Evolutionary conservation across 1,140 invertebrate genomes (phyloP), one percentile per base, ranked within the genome.

Genomic region (Potamilus streckersoni): DNA sequence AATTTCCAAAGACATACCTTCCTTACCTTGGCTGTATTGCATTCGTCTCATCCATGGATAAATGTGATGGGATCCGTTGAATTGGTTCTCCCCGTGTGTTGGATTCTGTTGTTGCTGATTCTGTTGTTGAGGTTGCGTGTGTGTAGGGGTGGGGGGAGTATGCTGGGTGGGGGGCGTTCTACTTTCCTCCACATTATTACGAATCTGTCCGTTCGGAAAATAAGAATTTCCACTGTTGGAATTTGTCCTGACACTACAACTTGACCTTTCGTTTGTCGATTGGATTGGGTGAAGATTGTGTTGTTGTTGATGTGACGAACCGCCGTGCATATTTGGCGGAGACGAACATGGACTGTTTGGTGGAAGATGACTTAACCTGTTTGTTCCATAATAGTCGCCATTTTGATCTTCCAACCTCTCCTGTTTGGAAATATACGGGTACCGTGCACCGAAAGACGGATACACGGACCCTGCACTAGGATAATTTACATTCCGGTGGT

Each of bases 11-110:
- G 38, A 38, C 38, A 38, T 38, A 38, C 38, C 38, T 38, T 38
- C 75, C 86, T 76, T 74, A 88, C 86, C 86, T 82, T 84, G 83
- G 67, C 85, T 83, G 77, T 88, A 88, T 73, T 88, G 86, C 86
- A 88, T 88, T 71, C 86, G 66, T 27, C 86, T 79, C 85, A 88
- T 88, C 86, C 86, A 88, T 14, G 86, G 86, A 72, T 88, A 88
- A 63, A 88, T 88, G 31, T 87, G 86, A 6, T 85, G 85, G 17
- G 82, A 76, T 20, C 82, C 74, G 68, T 81, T 86, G 59, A 66
- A 71, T 75, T 83, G 79, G 31, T 78, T 80, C 55, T 72, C 69
- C 68, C 63, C 74, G 49, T 69, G 69, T 31, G 70, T 69, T 61
- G 76, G 73, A 60, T 76, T 73, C 69, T 75, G 78, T 19, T 74